Base-by-base conservation (phyloP, 1,140 invertebrate genomes). In the Nephila pilipes region DNA sequence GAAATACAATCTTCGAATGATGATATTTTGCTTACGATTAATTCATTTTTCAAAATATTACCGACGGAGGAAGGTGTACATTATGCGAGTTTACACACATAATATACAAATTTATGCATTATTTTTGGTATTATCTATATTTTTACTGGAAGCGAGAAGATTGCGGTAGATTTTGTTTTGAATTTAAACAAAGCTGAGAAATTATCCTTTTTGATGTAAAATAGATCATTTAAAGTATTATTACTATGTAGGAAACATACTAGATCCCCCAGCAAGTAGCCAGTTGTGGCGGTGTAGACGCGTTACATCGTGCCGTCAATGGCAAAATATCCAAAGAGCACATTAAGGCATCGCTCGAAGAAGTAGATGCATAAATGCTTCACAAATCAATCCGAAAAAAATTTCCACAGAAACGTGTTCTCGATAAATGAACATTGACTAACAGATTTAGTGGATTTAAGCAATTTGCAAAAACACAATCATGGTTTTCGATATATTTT, bases 401-500 rank as follows among this genome's bases (percentile, higher is more conserved):
- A 38, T 95, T 95, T 94, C 8, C 25, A 38, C 60, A 32, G 22
- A 94, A 91, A 60, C 22, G 87, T 16, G 87, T 94, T 0, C 85
- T 94, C 18, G 90, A 94, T 22, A 1, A 55, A 22, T 46, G 54
- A 22, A n/a, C n/a, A 93, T 94, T 1, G 93, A 94, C 93, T 75
- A 95, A 29, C 94, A n/a, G n/a, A n/a, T n/a, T n/a, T n/a, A 94
- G 63, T 95, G 85, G 38, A 94, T 89, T 54, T 95, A 25, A 10
- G 58, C 32, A 38, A 20, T 18, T 60, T 94, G 20, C 25, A 79
- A n/a, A n/a, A n/a, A n/a, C n/a, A n/a, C n/a, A n/a, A n/a, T n/a
- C n/a, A n/a, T n/a, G n/a, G n/a, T n/a, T 94, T 63, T 93, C 88
- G 58, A n/a, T 95, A 94, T 90, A 46, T 95, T 14, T 81, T 95